Conservation (phyloP, 2,113 vertebrate genomes). For the Montifringilla adamsi region DNA sequence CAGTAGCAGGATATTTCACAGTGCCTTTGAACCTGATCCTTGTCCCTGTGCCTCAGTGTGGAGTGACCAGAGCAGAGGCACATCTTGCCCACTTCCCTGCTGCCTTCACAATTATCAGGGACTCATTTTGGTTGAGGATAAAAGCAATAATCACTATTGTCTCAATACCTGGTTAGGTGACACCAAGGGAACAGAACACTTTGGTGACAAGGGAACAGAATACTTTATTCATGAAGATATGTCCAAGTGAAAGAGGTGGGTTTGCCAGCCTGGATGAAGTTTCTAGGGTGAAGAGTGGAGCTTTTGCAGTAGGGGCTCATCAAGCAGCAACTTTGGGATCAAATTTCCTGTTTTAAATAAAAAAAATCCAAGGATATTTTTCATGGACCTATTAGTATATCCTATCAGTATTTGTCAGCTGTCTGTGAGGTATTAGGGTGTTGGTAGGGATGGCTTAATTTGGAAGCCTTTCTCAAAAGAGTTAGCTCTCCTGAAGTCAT, state of each 20-base stretch:
- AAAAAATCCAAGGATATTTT: not conserved
- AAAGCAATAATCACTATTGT: not conserved
- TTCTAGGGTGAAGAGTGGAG: not conserved
- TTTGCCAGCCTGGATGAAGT: not conserved
- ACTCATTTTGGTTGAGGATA: not conserved
- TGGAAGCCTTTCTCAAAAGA: not conserved
- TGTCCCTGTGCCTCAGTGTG: not conserved
- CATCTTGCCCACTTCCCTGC: not conserved
- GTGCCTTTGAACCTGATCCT: not conserved
- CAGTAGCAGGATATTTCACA: accelerated
- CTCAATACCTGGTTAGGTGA: not conserved
- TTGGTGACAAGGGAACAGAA: not conserved
- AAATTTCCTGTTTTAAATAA: not conserved
- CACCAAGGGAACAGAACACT: not conserved
- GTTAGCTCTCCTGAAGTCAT: not conserved
- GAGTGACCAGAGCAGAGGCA: not conserved
- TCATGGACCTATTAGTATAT: not conserved
- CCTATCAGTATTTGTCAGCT: not conserved
- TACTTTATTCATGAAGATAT: not conserved
- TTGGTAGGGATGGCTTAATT: not conserved
- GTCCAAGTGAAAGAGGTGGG: not conserved
- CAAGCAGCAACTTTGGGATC: not conserved
- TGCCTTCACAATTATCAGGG: not conserved
- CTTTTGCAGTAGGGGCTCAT: not conserved
- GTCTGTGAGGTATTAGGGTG: not conserved